A percentile compares a stretch with the other conserved stretches of the same genome.
Evolutionary conservation across 2,797 vertebrate species (phyloP).

Genomic region (Pyrocephalus nanus): DNA sequence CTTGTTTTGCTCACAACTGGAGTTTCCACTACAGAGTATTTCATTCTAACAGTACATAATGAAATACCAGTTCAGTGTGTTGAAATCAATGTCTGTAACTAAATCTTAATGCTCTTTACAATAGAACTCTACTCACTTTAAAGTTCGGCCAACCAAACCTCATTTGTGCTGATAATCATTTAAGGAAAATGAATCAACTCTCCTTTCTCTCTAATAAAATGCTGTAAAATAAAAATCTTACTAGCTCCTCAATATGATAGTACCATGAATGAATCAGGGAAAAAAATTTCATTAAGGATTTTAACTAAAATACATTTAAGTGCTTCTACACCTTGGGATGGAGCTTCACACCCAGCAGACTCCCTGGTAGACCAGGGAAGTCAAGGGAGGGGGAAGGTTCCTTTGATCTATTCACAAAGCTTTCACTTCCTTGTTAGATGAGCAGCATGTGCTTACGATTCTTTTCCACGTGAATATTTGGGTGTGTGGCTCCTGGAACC

Average conservation of each 20-base stretch:
- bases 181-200: neutral
- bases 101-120: neutral
- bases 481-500: neutral
- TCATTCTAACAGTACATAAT: neutral
- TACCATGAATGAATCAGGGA: neutral
- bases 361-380: neutral
- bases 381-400: neutral
- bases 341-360: neutral
- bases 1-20: neutral
- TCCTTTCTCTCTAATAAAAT: neutral
- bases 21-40: neutral
- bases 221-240: neutral
- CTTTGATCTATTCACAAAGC: neutral
- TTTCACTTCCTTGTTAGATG: rapidly evolving
- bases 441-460: rapidly evolving
- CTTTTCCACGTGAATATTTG: neutral
- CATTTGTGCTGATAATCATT: neutral
- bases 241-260: neutral
- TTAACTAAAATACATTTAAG: neutral
- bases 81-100: neutral
- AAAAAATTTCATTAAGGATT: neutral
- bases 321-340: neutral
- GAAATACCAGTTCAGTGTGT: neutral
- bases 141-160: neutral
- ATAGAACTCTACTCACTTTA: neutral